phyloP scores from a whole-genome alignment of 2,797 vertebrate genomes.

The Caiman crocodilus region DNA sequence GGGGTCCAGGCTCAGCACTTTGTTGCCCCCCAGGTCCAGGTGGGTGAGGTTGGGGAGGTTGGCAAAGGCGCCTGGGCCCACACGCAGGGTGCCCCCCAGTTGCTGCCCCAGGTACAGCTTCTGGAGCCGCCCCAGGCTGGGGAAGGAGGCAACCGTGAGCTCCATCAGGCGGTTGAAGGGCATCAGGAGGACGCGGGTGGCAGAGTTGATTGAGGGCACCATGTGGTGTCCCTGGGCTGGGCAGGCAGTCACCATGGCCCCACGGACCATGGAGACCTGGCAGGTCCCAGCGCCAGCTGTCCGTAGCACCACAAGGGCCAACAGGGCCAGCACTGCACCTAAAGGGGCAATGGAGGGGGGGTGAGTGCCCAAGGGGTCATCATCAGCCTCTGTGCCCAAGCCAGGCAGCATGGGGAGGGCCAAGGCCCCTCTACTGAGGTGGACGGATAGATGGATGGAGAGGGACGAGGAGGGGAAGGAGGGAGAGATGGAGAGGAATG shows the following conservation, averaged over 20 bases:
- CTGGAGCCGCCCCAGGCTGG: background rate
- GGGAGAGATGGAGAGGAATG: too few species aligned
- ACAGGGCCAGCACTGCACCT: too few species aligned
- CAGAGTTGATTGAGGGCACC: background rate
- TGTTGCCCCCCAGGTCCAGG: constrained; percentile 61
- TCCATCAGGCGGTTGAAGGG: constrained; percentile 36
- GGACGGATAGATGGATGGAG: too few species aligned
- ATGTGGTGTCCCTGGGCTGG: background rate
- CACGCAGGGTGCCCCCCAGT: background rate
- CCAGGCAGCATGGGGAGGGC: too few species aligned
- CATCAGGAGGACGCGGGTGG: constrained; percentile 15
- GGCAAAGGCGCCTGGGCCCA: constrained; percentile 32
- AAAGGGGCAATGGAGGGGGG: too few species aligned
- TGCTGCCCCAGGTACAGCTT: constrained; percentile 29
- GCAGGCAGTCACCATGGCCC: background rate
- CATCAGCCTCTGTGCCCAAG: too few species aligned
- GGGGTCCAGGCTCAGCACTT: constrained; percentile 2
- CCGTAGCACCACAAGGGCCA: too few species aligned
- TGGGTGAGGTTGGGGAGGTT: constrained; percentile 14
- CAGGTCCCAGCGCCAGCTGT: background rate
- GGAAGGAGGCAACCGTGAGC: constrained; percentile 25
- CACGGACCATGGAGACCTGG: background rate
- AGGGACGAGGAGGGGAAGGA: too few species aligned
- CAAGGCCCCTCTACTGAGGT: too few species aligned
- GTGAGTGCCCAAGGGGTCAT: too few species aligned